Percentiles rank a stretch among this genome's conserved stretches.
phyloP scores from a whole-genome alignment of 2,888 invertebrate genomes.

The Disparrhopalites patrizii region DNA sequence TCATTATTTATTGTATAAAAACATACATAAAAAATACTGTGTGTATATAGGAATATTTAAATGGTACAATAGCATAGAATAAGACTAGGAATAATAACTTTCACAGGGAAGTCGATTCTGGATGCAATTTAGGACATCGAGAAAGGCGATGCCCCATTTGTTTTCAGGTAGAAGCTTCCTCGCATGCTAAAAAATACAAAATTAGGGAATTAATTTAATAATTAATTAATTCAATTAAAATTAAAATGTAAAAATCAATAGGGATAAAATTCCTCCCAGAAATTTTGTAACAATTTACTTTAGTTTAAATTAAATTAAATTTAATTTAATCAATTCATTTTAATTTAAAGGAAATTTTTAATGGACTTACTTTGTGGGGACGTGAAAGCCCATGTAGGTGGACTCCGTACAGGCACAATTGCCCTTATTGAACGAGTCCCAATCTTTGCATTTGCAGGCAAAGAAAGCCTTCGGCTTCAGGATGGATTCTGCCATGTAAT shows the following conservation, averaged over 20 bases:
- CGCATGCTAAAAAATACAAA: not conserved
- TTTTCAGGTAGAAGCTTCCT: constrained; percentile 11
- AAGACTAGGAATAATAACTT: too few species aligned
- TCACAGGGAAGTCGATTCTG: too few species aligned
- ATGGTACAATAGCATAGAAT: too few species aligned
- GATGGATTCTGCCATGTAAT: constrained; percentile 39
- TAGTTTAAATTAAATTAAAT: too few species aligned
- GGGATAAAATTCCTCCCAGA: too few species aligned
- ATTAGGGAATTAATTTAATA: not conserved
- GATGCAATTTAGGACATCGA: constrained; percentile 10
- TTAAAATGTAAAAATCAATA: too few species aligned
- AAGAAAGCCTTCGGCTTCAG: constrained; percentile 27
- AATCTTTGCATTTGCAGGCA: constrained; percentile 39
- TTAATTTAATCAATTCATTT: too few species aligned
- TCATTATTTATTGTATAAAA: too few species aligned
- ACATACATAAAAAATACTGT: too few species aligned
- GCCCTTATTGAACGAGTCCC: constrained; percentile 32
- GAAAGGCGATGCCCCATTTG: not conserved
- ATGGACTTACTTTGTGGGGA: constrained; percentile 17
- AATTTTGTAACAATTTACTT: too few species aligned
- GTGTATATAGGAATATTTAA: too few species aligned
- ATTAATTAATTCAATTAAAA: not conserved
- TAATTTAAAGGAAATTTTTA: too few species aligned
- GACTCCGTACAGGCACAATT: constrained; percentile 28
- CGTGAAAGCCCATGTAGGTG: constrained; percentile 29